These are phyloP conservation scores for Folsomia manolachei DNA, from an alignment of 2,888 invertebrate genomes.

Conservation along the genomic window DNA sequence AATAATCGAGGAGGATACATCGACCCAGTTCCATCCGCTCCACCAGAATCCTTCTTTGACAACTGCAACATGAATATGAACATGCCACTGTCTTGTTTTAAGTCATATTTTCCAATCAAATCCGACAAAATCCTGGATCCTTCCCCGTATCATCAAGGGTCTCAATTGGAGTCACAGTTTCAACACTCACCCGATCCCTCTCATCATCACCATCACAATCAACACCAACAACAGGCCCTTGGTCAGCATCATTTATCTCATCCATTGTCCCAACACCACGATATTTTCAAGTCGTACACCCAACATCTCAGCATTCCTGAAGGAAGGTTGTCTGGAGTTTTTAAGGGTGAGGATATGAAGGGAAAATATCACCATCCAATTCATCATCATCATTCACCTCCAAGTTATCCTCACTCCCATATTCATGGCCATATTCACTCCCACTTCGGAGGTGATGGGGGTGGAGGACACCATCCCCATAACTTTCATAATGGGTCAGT, in stretches of 20 bases:
- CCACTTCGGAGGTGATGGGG: too few relatives aligned
- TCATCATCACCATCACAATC: conserved; percentile 7
- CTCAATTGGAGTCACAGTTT: conserved; percentile 1
- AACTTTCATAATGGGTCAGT: not conserved
- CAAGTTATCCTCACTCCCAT: conserved; percentile 7
- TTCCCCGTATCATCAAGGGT: not conserved
- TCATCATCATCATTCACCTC: conserved; percentile 22
- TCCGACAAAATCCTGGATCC: conserved; percentile 7
- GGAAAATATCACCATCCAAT: conserved; percentile 19
- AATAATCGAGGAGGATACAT: conserved; percentile 2
- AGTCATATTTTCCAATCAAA: conserved; percentile 22
- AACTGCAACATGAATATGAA: conserved; percentile 30
- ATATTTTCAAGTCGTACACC: conserved; percentile 33
- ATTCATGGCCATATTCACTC: conserved; percentile 25
- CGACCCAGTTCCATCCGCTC: not conserved
- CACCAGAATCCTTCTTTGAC: not conserved
- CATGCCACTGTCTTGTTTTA: conserved; percentile 28
- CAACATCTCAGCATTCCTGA: conserved; percentile 32
- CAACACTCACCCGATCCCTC: not conserved
- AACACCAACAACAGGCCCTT: not conserved
- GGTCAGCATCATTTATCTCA: not conserved
- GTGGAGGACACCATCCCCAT: not conserved
- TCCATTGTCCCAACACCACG: conserved; percentile 23
- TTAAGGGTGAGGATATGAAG: conserved; percentile 14
- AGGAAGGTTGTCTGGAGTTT: conserved; percentile 5